Percentiles rank a stretch among this genome's conserved stretches.
phyloP scores from a whole-genome alignment of 2,797 vertebrate genomes.

The Sebastes melanostomus region DNA sequence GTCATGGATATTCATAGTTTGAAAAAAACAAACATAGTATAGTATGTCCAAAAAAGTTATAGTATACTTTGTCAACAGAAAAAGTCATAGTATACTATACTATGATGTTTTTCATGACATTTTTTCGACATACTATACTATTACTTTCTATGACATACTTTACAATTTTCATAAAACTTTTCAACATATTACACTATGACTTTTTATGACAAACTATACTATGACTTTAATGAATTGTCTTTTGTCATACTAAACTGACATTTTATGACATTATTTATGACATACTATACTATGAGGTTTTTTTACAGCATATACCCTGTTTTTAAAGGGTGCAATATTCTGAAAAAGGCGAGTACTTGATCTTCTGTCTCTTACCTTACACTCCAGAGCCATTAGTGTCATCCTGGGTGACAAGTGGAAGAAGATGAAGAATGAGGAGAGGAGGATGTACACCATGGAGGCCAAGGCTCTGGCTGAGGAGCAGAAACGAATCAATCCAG shows the following conservation, averaged over 20 bases:
- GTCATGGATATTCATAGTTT: too few relatives aligned
- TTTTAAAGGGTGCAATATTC: background rate
- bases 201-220: background rate
- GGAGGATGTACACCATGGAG: slow-evolving; percentile 97
- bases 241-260: background rate
- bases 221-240: background rate
- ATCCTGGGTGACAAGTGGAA: slow-evolving; percentile 99
- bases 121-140: background rate
- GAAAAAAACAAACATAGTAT: too few relatives aligned
- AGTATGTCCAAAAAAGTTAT: too few relatives aligned
- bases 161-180: too few relatives aligned
- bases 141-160: background rate
- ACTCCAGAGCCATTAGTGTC: slow-evolving; percentile 97
- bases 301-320: background rate
- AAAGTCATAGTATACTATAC: background rate
- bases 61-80: too few relatives aligned
- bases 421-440: slow-evolving; percentile 99
- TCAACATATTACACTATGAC: background rate
- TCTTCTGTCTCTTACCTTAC: slow-evolving; percentile 10
- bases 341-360: background rate
- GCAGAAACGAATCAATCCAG: slow-evolving; percentile 98
- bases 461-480: slow-evolving; percentile 99
- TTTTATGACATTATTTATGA: too few relatives aligned
- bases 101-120: background rate
- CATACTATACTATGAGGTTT: background rate